Base-by-base conservation (phyloP, 2,113 vertebrate species). In the Chelonoidis abingdonii region DNA sequence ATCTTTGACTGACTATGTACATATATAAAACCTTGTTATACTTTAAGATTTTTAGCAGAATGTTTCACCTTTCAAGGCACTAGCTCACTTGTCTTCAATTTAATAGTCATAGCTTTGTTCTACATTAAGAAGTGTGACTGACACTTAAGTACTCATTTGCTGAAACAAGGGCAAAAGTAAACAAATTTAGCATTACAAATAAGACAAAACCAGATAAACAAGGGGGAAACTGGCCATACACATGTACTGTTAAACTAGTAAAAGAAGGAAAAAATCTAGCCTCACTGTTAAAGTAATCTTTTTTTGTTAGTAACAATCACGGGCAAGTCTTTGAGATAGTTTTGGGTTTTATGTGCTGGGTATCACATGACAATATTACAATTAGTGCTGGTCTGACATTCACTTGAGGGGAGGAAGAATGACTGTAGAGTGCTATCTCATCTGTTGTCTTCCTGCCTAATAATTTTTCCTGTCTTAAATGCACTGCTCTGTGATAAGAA, bases 111-210 rank as follows among this genome's bases (percentile, higher is more conserved):
- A 19, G 38, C 65, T 38, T 0, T 89, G 59, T 75, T 59, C 54
- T 44, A 53, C 59, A 41, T 16, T 3, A 29, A 1, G 22, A 21
- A 5, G 5, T n/a, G 4, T 1, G 1, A 7, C 6, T 1, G 19
- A 0, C 1, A 13, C 57, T 65, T 27, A 19, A 62, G 62, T 14
- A 56, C n/a, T 49, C 49, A 41, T 56, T 65, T 72, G 72, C 72
- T 83, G 69, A 65, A 76, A 10, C 1, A 16, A 31, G 83, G 38
- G 29, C 27, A 59, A 59, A 59, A 59, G 4, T 59, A 25, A 59
- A 59, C 27, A 59, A 59, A 13, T 2, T 27, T 24, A 3, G 10
- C 59, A 21, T 56, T 53, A 59, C 25, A 14, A 5, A n/a, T 69
- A 41, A 50, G 29, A 16, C 35, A 38, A 13, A 47, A 29, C 16